Evolutionary conservation across 2,113 vertebrate species (phyloP).

Genomic region (Thomomys bottae): DNA sequence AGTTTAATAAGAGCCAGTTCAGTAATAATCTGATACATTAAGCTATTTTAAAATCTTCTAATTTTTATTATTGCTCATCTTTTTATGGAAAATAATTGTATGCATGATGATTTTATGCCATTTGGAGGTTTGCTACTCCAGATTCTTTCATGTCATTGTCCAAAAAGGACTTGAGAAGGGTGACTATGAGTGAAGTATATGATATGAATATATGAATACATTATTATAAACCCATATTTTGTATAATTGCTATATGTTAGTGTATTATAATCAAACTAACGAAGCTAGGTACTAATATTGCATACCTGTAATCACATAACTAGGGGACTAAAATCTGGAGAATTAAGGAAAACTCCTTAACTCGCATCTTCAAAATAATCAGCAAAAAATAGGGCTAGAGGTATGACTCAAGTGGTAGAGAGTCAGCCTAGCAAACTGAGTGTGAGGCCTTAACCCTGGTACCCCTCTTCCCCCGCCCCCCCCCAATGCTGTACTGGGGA

Average conservation of each 20-base stretch:
- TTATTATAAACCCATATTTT: neutral
- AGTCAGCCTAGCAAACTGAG: too few relatives aligned
- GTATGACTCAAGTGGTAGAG: too few relatives aligned
- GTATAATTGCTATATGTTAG: neutral
- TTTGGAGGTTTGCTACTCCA: neutral
- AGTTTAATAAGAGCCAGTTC: neutral
- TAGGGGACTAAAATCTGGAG: too few relatives aligned
- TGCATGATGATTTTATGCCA: neutral
- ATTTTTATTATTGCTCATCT: neutral
- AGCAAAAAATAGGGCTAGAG: too few relatives aligned
- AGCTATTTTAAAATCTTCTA: neutral
- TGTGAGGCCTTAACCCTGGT: too few relatives aligned
- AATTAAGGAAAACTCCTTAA: too few relatives aligned
- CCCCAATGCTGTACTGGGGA: too few relatives aligned
- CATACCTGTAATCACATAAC: too few relatives aligned
- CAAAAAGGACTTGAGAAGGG: neutral
- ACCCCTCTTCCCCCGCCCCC: too few relatives aligned
- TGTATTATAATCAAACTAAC: neutral
- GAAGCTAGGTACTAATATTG: too few relatives aligned
- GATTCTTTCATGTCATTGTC: neutral
- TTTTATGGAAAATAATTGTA: neutral
- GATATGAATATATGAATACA: neutral
- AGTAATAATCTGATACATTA: neutral
- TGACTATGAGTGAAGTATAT: neutral
- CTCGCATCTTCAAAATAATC: too few relatives aligned